Base-by-base conservation (phyloP, 2,797 vertebrate species). In the Pseudochromis fuscus region DNA sequence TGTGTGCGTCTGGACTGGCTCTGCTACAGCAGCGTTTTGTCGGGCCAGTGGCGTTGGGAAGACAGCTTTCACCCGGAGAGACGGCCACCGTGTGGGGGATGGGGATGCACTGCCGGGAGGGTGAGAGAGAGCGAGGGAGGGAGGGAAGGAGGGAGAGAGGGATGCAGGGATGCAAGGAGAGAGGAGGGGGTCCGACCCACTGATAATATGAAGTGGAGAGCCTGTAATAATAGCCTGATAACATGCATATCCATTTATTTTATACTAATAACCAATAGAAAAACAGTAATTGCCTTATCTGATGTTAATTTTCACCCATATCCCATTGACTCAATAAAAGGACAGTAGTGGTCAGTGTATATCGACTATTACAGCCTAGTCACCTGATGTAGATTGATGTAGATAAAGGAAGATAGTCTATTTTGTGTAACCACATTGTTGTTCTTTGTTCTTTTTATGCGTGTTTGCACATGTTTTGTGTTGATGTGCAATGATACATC, bases 21-120 rank as follows among this genome's bases (percentile, higher is more conserved):
- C 75, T 73, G 85, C 77, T 84, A 67, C 82, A 69, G 82, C 86
- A 82, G 59, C 77, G 87, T 78, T 87, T 66, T 31, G 84, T 89
- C 74, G 86, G 89, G 83, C 89, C 85, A 87, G 85, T 84, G 62
- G 89, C 85, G 87, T 58, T 88, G 79, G 75, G 87, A 88, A 90
- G 86, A 90, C 87, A 83, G 89, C 78, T 86, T 91, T 91, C 90
- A 90, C 83, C 85, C 87, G 45, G 48, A 88, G 89, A 89, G 85
- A 88, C 90, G 86, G 86, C 70, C 84, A 84, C 86, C 33, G 92
- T 83, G 90, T 92, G 92, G 91, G 91, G 92, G 91, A 93, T 90
- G 92, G 91, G 91, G 91, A 92, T 91, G 89, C 88, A 90, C 80
- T 68, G 87, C 81, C 87, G 81, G 81, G 79, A 85, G 88, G 77